These are phyloP conservation scores for Agrilus biguttatus DNA, from an alignment of 2,888 invertebrate genomes.

Conservation along the genomic window DNA sequence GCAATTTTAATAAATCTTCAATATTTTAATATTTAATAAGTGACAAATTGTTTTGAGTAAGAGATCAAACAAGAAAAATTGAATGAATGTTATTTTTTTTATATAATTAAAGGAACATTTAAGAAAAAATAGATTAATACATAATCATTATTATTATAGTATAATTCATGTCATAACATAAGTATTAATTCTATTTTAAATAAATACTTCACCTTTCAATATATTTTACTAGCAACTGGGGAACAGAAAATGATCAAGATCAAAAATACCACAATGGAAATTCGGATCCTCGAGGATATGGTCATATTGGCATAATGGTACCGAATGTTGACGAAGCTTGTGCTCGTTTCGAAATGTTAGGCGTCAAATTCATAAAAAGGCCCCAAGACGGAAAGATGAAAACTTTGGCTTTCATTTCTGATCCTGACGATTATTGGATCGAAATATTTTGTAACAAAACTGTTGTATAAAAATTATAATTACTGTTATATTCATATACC, in stretches of 20 bases:
- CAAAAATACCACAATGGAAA: conserved; percentile 83
- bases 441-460: conserved; percentile 57
- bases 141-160: too few relatives aligned
- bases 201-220: not conserved
- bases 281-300: conserved; percentile 76
- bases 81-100: too few relatives aligned
- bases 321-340: conserved; percentile 82
- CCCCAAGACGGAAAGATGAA: conserved; percentile 90
- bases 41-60: too few relatives aligned
- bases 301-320: conserved; percentile 83
- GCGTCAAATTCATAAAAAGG: conserved; percentile 79
- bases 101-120: too few relatives aligned
- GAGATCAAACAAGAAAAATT: too few relatives aligned
- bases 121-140: too few relatives aligned
- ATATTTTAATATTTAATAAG: too few relatives aligned
- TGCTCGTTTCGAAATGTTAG: conserved; percentile 65
- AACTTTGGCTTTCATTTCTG: conserved; percentile 85
- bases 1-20: too few relatives aligned
- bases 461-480: conserved; percentile 8
- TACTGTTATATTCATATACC: too few relatives aligned
- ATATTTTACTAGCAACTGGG: conserved; percentile 72
- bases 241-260: conserved; percentile 70
- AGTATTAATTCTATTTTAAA: too few relatives aligned
- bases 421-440: conserved; percentile 95
- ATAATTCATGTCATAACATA: too few relatives aligned